A percentile compares a stretch with the other conserved stretches of the same genome.
These are phyloP conservation scores for Chrysochloris asiatica DNA, from an alignment of 2,113 vertebrate species.

Conservation along the genomic window DNA sequence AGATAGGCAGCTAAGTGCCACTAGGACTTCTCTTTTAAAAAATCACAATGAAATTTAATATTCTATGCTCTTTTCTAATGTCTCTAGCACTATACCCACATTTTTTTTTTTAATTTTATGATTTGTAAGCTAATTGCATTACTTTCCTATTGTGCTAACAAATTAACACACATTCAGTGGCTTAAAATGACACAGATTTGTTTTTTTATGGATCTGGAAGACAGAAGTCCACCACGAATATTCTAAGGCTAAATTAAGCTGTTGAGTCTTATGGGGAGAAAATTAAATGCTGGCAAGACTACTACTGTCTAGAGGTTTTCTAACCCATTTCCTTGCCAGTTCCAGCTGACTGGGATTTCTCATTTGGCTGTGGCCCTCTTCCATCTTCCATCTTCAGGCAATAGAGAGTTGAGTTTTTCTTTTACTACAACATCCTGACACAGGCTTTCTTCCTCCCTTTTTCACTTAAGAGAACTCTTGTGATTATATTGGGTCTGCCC, in stretches of 20 bases:
- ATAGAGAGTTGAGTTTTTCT: not conserved
- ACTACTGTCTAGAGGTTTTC: not conserved
- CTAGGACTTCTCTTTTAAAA: not conserved
- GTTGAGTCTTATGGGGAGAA: not conserved
- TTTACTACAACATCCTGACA: not conserved
- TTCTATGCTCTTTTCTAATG: not conserved
- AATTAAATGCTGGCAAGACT: not conserved
- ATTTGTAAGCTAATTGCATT: not conserved
- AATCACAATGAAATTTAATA: not conserved
- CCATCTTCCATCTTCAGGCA: not conserved
- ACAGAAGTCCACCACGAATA: not conserved
- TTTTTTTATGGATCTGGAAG: not conserved
- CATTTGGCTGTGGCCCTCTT: too few species aligned
- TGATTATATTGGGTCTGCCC: too few species aligned
- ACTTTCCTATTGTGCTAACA: not conserved
- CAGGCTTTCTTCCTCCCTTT: not conserved
- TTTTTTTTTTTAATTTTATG: not conserved
- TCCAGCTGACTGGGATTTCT: not conserved
- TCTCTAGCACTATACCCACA: not conserved
- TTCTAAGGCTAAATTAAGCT: too few species aligned
- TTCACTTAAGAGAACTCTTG: too few species aligned
- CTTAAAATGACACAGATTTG: not conserved
- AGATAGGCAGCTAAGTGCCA: too few species aligned
- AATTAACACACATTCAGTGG: not conserved
- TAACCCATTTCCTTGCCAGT: not conserved